Evolutionary conservation across 2,113 vertebrate species (phyloP).

Genomic region (Oophaga pumilio): DNA sequence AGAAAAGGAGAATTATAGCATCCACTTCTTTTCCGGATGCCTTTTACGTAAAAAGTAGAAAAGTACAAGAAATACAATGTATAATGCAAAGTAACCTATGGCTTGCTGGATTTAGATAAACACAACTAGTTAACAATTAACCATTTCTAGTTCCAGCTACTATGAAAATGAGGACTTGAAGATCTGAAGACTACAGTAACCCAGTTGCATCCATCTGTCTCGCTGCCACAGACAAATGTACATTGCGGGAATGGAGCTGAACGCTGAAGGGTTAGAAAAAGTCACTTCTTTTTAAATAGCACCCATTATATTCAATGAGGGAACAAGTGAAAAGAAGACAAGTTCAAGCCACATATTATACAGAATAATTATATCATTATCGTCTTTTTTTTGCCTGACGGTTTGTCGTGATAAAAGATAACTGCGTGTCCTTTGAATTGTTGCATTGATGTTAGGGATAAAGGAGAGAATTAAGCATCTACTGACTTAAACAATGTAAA

Average conservation of each 20-base stretch:
- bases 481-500: constrained; percentile 23
- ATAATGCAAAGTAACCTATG: neutral
- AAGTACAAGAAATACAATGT: neutral
- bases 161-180: neutral
- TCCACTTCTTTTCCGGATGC: neutral
- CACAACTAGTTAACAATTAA: neutral
- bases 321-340: constrained; percentile 4
- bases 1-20: neutral
- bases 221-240: neutral
- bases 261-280: constrained; percentile 13
- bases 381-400: neutral
- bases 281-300: constrained; percentile 8
- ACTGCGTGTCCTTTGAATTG: neutral
- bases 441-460: constrained; percentile 21
- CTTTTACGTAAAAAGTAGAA: neutral
- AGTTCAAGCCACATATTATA: constrained; percentile 26
- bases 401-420: constrained; percentile 11
- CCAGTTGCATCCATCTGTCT: neutral
- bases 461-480: constrained; percentile 15
- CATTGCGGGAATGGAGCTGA: neutral
- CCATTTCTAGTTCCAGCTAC: neutral
- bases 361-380: constrained; percentile 38
- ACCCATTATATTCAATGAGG: constrained; percentile 4
- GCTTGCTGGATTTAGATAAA: neutral
- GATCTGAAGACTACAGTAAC: neutral